A percentile compares a stretch with the other conserved stretches of the same genome.
Conservation (phyloP, 2,113 vertebrate species). For the Urocynchramus pylzowi region DNA sequence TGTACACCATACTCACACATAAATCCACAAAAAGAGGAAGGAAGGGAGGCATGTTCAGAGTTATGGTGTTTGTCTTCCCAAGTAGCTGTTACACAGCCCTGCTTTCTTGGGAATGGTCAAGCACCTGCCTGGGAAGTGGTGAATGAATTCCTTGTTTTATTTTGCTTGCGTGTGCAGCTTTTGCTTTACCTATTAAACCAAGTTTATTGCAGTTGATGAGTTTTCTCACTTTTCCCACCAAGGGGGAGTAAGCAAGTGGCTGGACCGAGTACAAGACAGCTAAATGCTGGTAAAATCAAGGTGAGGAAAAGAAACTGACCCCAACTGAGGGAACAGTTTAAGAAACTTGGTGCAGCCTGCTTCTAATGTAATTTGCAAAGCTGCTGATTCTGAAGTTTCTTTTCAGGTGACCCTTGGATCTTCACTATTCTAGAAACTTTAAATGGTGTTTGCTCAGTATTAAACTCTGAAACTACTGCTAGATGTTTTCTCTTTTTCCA, state of each 20-base stretch:
- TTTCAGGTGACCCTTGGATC: not conserved
- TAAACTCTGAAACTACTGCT: not conserved
- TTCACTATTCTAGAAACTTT: not conserved
- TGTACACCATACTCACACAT: not conserved
- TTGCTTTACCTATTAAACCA: not conserved
- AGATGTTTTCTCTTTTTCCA: not conserved
- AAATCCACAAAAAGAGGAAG: not conserved
- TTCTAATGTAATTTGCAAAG: not conserved
- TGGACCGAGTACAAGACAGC: not conserved
- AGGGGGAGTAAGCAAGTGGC: not conserved
- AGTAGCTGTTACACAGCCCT: not conserved
- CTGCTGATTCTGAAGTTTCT: not conserved
- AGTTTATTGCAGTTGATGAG: fast-evolving
- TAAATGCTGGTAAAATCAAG: not conserved
- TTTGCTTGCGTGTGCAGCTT: not conserved
- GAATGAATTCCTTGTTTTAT: not conserved
- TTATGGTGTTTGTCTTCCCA: not conserved
- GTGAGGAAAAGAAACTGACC: not conserved
- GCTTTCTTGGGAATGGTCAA: not conserved
- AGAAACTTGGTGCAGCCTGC: not conserved
- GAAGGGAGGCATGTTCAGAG: not conserved
- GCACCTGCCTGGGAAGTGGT: not conserved
- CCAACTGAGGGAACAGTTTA: not conserved
- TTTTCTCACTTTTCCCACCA: not conserved
- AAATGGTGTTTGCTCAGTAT: not conserved